Evolutionary conservation across 1,140 invertebrate species (phyloP).

Genomic region (Archivesica marissinica): DNA sequence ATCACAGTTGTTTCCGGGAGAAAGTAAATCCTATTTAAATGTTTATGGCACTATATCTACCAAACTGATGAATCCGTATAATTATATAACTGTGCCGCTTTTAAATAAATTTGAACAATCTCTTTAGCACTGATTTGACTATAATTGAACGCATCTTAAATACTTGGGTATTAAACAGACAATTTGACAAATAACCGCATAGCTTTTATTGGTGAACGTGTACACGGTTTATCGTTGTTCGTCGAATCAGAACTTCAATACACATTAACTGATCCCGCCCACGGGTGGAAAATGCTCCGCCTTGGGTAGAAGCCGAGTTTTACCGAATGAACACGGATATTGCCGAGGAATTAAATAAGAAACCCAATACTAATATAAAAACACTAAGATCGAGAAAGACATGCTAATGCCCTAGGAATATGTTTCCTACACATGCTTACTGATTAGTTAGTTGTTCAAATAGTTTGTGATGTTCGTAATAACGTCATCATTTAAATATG

Average conservation of each 20-base stretch:
- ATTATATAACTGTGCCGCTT: background rate
- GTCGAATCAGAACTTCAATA: constrained; percentile 35
- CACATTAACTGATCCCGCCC: constrained; percentile 20
- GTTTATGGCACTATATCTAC: too few species aligned
- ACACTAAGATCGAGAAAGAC: too few species aligned
- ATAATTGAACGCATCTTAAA: constrained; percentile 50
- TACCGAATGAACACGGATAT: background rate
- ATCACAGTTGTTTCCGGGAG: too few species aligned
- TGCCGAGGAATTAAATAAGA: background rate
- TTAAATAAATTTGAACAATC: constrained; percentile 1
- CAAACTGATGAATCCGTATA: too few species aligned
- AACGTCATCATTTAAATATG: constrained; percentile 6
- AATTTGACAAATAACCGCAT: constrained; percentile 35
- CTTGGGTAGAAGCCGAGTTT: background rate
- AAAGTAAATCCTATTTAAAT: too few species aligned
- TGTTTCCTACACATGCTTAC: background rate
- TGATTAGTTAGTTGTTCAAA: background rate
- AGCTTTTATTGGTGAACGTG: constrained; percentile 29
- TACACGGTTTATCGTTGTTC: constrained; percentile 5
- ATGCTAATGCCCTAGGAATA: constrained; percentile 11
- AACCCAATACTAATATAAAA: too few species aligned
- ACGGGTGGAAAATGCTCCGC: constrained; percentile 23
- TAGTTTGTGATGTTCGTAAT: background rate
- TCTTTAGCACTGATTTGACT: constrained; percentile 11
- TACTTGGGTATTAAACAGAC: constrained; percentile 34